Percentiles rank a stretch among this genome's conserved stretches.
Conservation (phyloP, 2,113 vertebrate genomes). For the Macrotis lagotis region DNA sequence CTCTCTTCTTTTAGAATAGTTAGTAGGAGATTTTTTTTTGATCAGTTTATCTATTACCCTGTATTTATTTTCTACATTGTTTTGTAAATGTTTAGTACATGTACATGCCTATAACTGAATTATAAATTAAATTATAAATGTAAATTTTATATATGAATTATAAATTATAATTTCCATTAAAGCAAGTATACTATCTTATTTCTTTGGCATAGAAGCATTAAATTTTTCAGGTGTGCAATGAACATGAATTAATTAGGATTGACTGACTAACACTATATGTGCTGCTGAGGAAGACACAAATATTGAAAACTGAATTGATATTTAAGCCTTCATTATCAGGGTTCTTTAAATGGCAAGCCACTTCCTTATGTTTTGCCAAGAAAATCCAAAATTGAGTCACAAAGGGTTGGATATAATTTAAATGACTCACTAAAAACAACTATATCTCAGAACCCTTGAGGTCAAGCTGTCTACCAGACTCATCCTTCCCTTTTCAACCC, state of each 20-base stretch:
- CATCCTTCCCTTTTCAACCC: background rate
- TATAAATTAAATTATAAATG: background rate
- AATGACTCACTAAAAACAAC: background rate
- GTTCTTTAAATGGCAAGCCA: background rate
- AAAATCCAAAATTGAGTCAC: background rate
- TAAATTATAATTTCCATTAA: too few relatives aligned
- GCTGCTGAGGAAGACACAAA: background rate
- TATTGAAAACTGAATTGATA: background rate
- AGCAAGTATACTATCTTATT: background rate
- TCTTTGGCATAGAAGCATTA: background rate
- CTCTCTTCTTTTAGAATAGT: background rate
- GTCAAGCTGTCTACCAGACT: background rate
- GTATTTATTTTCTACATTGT: background rate
- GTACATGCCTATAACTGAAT: background rate
- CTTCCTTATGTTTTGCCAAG: background rate
- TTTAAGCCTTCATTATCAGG: background rate
- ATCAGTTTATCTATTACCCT: background rate
- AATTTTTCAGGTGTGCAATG: background rate
- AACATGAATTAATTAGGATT: background rate
- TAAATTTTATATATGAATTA: too few relatives aligned
- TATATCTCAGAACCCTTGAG: background rate
- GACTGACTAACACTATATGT: background rate
- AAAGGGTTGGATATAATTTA: background rate
- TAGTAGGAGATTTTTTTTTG: background rate
- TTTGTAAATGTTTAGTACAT: background rate